Evolutionary conservation across 2,888 invertebrate species (phyloP).

Genomic region (Oscheius sp.): DNA sequence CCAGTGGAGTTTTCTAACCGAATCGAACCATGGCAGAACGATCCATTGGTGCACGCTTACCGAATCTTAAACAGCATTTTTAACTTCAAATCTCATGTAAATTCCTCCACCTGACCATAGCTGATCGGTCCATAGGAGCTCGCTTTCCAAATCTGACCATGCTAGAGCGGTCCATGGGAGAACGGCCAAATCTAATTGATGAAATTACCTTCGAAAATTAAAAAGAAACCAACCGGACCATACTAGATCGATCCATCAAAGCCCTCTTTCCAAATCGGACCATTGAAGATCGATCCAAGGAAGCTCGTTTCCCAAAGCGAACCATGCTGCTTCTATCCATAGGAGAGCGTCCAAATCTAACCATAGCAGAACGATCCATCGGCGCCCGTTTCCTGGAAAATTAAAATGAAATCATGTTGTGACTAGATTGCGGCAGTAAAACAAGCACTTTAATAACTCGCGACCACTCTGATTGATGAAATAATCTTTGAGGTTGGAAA

Average conservation of each 20-base stretch:
- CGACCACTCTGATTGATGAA: too few species aligned
- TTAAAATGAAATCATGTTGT: not conserved
- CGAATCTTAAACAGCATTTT: constrained; percentile 3
- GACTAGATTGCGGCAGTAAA: too few species aligned
- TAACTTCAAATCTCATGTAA: too few species aligned
- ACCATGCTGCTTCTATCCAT: constrained; percentile 51
- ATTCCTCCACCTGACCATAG: constrained; percentile 33
- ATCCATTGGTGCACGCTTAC: constrained; percentile 37
- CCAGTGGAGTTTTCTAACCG: not conserved
- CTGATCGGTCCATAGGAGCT: constrained; percentile 34
- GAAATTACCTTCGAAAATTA: not conserved
- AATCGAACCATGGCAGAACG: constrained; percentile 32
- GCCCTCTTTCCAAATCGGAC: constrained; percentile 46
- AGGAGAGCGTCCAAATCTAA: constrained; percentile 39
- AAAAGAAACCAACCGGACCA: constrained; percentile 28
- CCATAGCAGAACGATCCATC: constrained; percentile 35
- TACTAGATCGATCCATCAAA: constrained; percentile 31
- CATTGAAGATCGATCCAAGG: constrained; percentile 51
- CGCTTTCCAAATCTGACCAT: constrained; percentile 49
- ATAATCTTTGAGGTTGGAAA: too few species aligned
- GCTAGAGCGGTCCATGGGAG: constrained; percentile 49
- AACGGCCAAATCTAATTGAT: constrained; percentile 49
- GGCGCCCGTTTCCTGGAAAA: constrained; percentile 32
- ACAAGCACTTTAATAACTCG: too few species aligned
- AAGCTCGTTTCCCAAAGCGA: constrained; percentile 52